Percentiles rank a stretch among this genome's conserved stretches.
Conservation (phyloP, 2,888 invertebrate species). For the Lycophotia porphyrea region DNA sequence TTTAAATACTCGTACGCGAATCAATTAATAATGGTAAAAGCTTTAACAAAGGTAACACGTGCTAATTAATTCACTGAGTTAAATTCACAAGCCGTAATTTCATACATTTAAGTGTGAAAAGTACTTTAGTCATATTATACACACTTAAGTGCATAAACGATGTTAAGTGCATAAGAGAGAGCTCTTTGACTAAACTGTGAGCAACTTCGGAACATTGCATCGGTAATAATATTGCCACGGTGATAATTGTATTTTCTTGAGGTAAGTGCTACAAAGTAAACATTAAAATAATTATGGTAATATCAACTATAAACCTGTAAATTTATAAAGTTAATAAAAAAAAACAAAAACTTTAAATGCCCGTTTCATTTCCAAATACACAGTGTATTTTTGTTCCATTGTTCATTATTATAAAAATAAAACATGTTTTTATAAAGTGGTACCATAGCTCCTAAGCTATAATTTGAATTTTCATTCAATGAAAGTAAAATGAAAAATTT, state of each 20-base stretch:
- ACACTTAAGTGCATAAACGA: slow-evolving; percentile 29
- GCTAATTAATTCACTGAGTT: background rate
- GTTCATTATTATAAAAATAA: background rate
- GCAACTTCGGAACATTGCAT: slow-evolving; percentile 1
- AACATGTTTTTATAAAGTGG: too few relatives aligned
- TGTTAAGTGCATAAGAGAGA: slow-evolving; percentile 17
- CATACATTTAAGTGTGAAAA: slow-evolving; percentile 1
- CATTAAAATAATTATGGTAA: slow-evolving; percentile 6
- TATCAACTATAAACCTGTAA: background rate
- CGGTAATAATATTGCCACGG: slow-evolving; percentile 1
- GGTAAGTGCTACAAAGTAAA: background rate
- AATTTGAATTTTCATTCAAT: background rate
- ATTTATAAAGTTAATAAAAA: background rate
- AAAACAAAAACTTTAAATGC: background rate
- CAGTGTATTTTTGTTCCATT: too few relatives aligned
- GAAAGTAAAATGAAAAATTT: background rate
- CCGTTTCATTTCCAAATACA: background rate
- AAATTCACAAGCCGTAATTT: slow-evolving; percentile 11
- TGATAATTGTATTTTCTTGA: background rate
- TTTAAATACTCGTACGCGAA: background rate
- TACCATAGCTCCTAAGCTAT: background rate
- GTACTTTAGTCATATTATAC: background rate
- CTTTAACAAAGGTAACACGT: background rate
- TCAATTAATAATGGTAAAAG: slow-evolving; percentile 8
- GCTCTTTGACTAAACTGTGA: slow-evolving; percentile 37